These are phyloP conservation scores for Phyllotreta striolata DNA, from an alignment of 2,888 invertebrate species.

Conservation along the genomic window DNA sequence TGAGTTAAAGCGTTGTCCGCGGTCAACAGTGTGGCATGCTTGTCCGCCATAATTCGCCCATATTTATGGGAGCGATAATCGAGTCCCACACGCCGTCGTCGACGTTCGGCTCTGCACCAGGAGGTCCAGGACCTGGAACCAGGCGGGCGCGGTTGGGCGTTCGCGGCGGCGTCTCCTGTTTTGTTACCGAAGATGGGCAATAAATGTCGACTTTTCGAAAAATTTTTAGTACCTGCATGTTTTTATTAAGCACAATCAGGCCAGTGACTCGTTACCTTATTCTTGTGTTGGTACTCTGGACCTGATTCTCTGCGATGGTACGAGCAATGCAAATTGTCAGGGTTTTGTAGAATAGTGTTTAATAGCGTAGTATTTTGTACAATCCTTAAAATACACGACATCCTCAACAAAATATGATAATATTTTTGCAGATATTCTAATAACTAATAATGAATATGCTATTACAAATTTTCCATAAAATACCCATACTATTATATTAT, in stretches of 20 bases:
- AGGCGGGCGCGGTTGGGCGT: slow-evolving; percentile 25
- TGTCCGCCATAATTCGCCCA: slow-evolving; percentile 43
- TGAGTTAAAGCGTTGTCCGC: slow-evolving; percentile 42
- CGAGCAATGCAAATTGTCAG: no score
- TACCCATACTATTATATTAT: no score
- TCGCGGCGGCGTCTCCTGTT: slow-evolving; percentile 23
- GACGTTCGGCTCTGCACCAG: slow-evolving; percentile 40
- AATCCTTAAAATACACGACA: no score
- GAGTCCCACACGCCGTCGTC: slow-evolving; percentile 50
- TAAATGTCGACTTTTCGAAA: slow-evolving; percentile 13
- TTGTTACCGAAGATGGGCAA: slow-evolving; percentile 11
- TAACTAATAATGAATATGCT: no score
- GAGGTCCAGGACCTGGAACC: slow-evolving; percentile 30
- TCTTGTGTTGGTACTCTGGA: no score
- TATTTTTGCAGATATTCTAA: no score
- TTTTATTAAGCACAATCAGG: not conserved
- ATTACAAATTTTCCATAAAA: no score
- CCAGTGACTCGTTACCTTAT: no score
- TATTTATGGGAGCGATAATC: slow-evolving; percentile 48
- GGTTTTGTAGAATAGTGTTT: no score
- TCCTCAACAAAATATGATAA: no score
- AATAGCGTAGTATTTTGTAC: no score
- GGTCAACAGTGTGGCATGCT: slow-evolving; percentile 42
- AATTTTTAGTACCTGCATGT: not conserved
- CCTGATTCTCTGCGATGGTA: no score